A percentile compares a stretch with the other conserved stretches of the same genome.
These are phyloP conservation scores for Venusia cambrica DNA, from an alignment of 2,888 invertebrate genomes.

Conservation along the genomic window DNA sequence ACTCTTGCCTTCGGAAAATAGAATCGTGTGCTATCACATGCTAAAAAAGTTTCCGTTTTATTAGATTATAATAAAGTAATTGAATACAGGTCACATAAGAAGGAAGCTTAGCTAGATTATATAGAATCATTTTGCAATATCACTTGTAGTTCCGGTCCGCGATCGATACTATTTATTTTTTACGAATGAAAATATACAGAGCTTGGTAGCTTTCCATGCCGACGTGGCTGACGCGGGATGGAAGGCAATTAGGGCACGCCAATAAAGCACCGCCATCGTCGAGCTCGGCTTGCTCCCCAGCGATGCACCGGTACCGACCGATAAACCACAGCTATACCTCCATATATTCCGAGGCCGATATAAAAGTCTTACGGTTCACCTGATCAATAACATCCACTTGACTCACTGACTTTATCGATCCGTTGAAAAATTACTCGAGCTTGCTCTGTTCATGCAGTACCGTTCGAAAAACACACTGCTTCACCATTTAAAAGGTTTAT, in stretches of 20 bases:
- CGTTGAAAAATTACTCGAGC: constrained; percentile 13
- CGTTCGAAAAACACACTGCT: constrained; percentile 16
- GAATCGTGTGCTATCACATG: constrained; percentile 49
- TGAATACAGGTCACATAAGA: too few relatives aligned
- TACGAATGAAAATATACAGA: too few relatives aligned
- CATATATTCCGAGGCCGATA: constrained; percentile 19
- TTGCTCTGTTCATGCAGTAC: constrained; percentile 13
- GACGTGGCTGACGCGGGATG: constrained; percentile 60
- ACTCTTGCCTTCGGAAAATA: constrained; percentile 62
- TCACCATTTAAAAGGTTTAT: constrained; percentile 24
- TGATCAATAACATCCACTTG: constrained; percentile 19
- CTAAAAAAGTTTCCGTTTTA: too few relatives aligned
- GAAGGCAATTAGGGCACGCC: constrained; percentile 69
- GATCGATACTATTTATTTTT: constrained; percentile 6
- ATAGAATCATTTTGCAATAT: background rate
- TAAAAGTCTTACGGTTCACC: constrained; percentile 17
- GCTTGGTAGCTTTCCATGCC: too few relatives aligned
- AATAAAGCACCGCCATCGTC: constrained; percentile 63
- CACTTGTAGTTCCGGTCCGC: background rate
- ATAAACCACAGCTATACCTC: constrained; percentile 11
- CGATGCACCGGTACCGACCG: constrained; percentile 28
- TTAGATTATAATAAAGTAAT: too few relatives aligned
- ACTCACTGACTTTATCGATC: constrained; percentile 14
- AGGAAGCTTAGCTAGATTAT: constrained; percentile 2
- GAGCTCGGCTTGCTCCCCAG: constrained; percentile 52